Base-by-base conservation (phyloP, 2,113 vertebrate species). In the Salminus brasiliensis region DNA sequence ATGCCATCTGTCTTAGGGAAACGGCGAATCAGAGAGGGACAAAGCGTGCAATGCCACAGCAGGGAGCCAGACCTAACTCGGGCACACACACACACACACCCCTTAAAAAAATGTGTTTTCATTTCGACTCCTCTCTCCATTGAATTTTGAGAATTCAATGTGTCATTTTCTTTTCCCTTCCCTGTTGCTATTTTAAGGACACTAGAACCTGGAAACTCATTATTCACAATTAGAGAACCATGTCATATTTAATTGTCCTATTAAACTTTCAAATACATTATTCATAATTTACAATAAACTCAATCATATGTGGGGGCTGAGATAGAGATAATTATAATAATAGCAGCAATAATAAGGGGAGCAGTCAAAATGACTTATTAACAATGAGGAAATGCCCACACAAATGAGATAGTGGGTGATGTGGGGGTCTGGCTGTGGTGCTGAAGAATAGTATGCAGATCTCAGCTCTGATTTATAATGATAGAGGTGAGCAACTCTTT, bases 321-420 rank as follows among this genome's bases (percentile, higher is more conserved):
- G 87, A 79, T 86, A 84, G 76, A 90, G 88, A 91, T 92, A 89
- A 93, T 93, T 93, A 89, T 90, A 92, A 86, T 91, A 90, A 93
- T 90, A 89, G 89, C 85, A 71, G 86, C 81, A 84, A 91, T 91
- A 92, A 91, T 90, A 89, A 85, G 86, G 81, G 81, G 88, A 89
- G 87, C 90, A 91, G 90, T 88, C 87, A 87, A 82, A 88, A 89
- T 90, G 88, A 93, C 88, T 91, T 92, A 90, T 90, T 90, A 91
- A 87, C 84, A 87, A 88, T 84, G 84, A 88, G 88, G 86, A 90
- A 68, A 73, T 81, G 90, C 87, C 87, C 88, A 89, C 82, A 87
- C 87, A 92, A 91, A 92, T 83, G 86, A 90, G 89, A 77, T 83
- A 60, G 71, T 88, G 90, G 90, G 84, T 89, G 90, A 92, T 91